phyloP scores from a whole-genome alignment of 2,888 invertebrate species.

The Lumbricus terrestris region DNA sequence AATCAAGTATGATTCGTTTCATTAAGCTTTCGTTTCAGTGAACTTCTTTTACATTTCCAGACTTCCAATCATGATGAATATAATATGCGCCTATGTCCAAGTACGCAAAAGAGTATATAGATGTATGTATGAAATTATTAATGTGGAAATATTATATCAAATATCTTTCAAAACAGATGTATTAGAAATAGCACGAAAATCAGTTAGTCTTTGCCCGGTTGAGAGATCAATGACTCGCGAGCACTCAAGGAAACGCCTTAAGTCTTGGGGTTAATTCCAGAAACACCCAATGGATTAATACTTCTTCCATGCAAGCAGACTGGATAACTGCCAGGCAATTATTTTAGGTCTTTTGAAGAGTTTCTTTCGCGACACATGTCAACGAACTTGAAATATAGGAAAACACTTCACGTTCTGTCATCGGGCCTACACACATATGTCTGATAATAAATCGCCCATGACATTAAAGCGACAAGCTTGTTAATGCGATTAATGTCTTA shows the following conservation, averaged over 20 bases:
- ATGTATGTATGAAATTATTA: slow-evolving; percentile 3
- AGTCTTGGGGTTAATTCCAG: not conserved
- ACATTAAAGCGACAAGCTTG: not conserved
- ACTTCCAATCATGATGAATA: not conserved
- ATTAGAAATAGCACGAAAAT: not conserved
- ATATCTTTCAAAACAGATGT: not conserved
- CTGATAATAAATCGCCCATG: not conserved
- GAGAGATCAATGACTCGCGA: not conserved
- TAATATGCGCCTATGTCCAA: not conserved
- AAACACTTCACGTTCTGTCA: not conserved
- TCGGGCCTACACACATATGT: not conserved
- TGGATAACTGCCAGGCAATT: slow-evolving; percentile 3
- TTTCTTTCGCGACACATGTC: not conserved
- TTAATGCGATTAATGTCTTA: not conserved
- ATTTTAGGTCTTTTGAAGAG: not conserved
- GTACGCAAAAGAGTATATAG: not conserved
- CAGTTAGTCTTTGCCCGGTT: not conserved
- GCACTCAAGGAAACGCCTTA: not conserved
- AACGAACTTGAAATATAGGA: not conserved
- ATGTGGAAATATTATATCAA: not conserved
- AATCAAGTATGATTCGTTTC: not conserved
- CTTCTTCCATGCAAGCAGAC: not conserved
- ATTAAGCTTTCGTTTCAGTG: not conserved
- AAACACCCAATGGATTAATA: not conserved
- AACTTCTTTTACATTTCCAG: not conserved